Evolutionary conservation across 2,797 vertebrate species (phyloP).

Genomic region (Pseudochromis fuscus): DNA sequence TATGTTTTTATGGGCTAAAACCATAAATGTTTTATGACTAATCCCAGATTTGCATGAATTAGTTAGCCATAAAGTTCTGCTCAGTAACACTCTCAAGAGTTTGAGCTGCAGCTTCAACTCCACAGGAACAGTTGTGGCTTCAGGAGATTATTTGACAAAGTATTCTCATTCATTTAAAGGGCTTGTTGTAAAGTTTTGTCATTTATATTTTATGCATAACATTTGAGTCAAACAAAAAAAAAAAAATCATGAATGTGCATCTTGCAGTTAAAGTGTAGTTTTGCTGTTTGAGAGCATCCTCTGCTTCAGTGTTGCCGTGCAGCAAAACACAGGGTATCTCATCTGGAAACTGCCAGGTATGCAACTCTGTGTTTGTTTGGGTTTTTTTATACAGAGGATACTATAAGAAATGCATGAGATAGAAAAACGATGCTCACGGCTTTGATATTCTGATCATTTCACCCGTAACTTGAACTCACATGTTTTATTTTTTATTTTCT

Average conservation of each 20-base stretch:
- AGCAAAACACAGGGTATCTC: slow-evolving; percentile 43
- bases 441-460: slow-evolving; percentile 54
- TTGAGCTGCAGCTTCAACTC: slow-evolving; percentile 15
- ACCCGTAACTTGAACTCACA: slow-evolving; percentile 21
- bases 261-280: slow-evolving; percentile 22
- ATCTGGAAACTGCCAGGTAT: slow-evolving; percentile 63
- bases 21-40: slow-evolving; percentile 60
- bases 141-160: slow-evolving; percentile 41
- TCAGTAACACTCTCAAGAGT: slow-evolving; percentile 23
- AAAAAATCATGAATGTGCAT: slow-evolving; percentile 18
- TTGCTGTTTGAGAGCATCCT: slow-evolving; percentile 44
- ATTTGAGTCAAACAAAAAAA: slow-evolving; percentile 7
- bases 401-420: slow-evolving; percentile 52
- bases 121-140: slow-evolving; percentile 38
- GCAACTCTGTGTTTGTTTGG: slow-evolving; percentile 48
- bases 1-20: slow-evolving; percentile 54
- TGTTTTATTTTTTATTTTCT: too few relatives aligned
- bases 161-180: slow-evolving; percentile 22
- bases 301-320: slow-evolving; percentile 55
- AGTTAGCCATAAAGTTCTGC: slow-evolving; percentile 47
- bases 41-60: slow-evolving; percentile 67
- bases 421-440: slow-evolving; percentile 49
- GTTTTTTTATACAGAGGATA: too few relatives aligned
- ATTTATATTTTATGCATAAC: slow-evolving; percentile 55
- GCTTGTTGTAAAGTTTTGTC: slow-evolving; percentile 19